Base-by-base conservation (phyloP, 2,797 vertebrate species). In the Nannoperca australis region DNA sequence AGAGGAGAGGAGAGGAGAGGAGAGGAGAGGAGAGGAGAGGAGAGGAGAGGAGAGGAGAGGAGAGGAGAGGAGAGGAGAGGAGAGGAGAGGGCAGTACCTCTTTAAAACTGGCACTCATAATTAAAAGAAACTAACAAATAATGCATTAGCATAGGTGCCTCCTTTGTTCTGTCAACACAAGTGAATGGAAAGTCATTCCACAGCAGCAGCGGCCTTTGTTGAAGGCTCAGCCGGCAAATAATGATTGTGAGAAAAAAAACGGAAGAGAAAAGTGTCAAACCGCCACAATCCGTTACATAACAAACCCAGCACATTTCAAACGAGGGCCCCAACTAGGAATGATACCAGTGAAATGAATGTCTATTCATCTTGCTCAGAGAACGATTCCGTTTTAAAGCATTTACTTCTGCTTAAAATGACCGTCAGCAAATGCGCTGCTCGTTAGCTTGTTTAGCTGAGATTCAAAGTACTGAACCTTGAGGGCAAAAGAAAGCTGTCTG, bases 71-170 rank as follows among this genome's bases (percentile, higher is more conserved):
- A 36, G 49, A 22, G 22, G 42, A 22, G 34, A 17, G 51, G 58
- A 67, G 17, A n/a, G 22, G 22, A 32, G 72, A 22, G 20, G 70
- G 66, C 8, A 65, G 64, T 24, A 55, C 54, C 49, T 66, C 55
- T 70, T 54, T 71, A 68, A 78, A 88, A 66, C 73, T 65, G 66
- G 67, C 76, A 79, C 42, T 64, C 38, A 42, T 78, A 88, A 85
- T 89, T 81, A 86, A 87, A 79, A 77, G 55, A 82, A 83, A 76
- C 74, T 74, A 64, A 87, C 70, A 86, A 90, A 88, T 76, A 79
- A 74, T 30, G 56, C 67, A 87, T 87, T 83, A 78, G 72, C 84
- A 88, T 70, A 71, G 79, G 73, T 64, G 42, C 74, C 79, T 76
- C 73, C 78, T 81, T 83, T 81, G 61, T 81, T 64, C 82, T 80